These are phyloP conservation scores for Panorpa germanica DNA, from an alignment of 2,888 invertebrate species.

Conservation along the genomic window DNA sequence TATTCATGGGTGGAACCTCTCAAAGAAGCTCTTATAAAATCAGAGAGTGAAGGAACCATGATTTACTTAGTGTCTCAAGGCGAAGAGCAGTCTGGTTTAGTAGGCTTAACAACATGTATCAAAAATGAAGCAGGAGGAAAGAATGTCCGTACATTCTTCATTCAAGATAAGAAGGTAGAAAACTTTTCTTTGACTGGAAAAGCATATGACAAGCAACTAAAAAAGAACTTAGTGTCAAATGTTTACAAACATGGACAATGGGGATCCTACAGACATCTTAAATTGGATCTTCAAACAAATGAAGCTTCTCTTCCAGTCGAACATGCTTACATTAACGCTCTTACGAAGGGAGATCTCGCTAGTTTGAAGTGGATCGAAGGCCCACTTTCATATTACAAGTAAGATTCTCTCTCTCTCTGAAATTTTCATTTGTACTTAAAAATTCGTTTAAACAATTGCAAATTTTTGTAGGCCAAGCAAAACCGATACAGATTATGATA, in stretches of 20 bases:
- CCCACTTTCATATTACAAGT: slow-evolving; percentile 39
- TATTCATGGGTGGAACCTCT: slow-evolving; percentile 68
- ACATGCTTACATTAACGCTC: slow-evolving; percentile 88
- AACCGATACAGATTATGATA: slow-evolving; percentile 34
- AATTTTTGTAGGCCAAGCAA: no score
- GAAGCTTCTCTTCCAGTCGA: slow-evolving; percentile 42
- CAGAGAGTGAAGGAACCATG: slow-evolving; percentile 35
- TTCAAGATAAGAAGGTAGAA: slow-evolving; percentile 40
- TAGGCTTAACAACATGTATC: slow-evolving; percentile 83
- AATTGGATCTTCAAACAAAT: slow-evolving; percentile 29
- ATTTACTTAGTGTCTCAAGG: slow-evolving; percentile 51
- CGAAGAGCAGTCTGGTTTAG: slow-evolving; percentile 50
- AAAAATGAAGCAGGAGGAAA: slow-evolving; percentile 72
- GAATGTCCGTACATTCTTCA: slow-evolving; percentile 50
- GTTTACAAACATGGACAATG: slow-evolving; percentile 63
- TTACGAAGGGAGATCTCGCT: slow-evolving; percentile 83
- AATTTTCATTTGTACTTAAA: no score
- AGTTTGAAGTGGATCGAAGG: slow-evolving; percentile 89
- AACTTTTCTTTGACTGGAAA: slow-evolving; percentile 35
- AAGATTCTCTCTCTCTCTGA: slow-evolving; percentile 10
- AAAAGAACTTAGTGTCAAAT: slow-evolving; percentile 69
- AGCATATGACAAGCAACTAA: slow-evolving; percentile 41
- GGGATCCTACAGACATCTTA: slow-evolving; percentile 76
- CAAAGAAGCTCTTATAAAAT: slow-evolving; percentile 51
- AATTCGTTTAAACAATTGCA: no score